Conservation (phyloP, 2,797 vertebrate species). For the Siniperca scherzeri region DNA sequence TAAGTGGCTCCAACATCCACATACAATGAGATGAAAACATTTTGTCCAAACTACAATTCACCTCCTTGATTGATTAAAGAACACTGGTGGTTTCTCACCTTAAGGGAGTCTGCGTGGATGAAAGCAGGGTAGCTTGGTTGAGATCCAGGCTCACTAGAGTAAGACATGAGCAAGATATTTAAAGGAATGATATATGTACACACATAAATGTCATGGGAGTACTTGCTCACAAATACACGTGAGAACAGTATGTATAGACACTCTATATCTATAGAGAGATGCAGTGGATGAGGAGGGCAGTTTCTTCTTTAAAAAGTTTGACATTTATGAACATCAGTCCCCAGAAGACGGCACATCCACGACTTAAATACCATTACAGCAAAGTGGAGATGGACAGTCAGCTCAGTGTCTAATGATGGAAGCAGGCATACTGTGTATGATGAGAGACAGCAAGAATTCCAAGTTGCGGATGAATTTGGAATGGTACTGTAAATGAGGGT, state of each 20-base stretch:
- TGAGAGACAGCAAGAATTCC: slow-evolving; percentile 49
- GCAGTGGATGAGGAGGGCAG: slow-evolving; percentile 15
- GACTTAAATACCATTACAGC: slow-evolving; percentile 48
- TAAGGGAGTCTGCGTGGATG: not conserved
- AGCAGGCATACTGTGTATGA: slow-evolving; percentile 15
- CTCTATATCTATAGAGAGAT: not conserved
- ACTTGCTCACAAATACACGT: slow-evolving; percentile 3
- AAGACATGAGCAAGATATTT: slow-evolving; percentile 7
- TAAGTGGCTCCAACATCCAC: not conserved
- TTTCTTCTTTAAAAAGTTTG: slow-evolving; percentile 50
- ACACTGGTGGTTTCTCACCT: not conserved
- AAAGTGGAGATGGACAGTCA: slow-evolving; percentile 42
- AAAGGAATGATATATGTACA: not conserved
- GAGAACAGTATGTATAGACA: not conserved
- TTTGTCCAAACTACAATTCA: not conserved
- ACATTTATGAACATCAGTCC: slow-evolving; percentile 54
- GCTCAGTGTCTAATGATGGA: slow-evolving; percentile 60
- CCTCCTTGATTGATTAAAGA: not conserved
- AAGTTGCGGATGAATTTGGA: slow-evolving; percentile 25
- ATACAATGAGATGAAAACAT: not conserved
- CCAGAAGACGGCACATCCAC: slow-evolving; percentile 45
- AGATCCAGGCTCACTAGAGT: not conserved
- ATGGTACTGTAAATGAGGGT: slow-evolving; percentile 32
- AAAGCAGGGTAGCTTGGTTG: not conserved
- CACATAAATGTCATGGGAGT: slow-evolving; percentile 1